Percentiles rank a stretch among this genome's conserved stretches.
phyloP scores from a whole-genome alignment of 2,113 vertebrate species.

The Verasper variegatus region DNA sequence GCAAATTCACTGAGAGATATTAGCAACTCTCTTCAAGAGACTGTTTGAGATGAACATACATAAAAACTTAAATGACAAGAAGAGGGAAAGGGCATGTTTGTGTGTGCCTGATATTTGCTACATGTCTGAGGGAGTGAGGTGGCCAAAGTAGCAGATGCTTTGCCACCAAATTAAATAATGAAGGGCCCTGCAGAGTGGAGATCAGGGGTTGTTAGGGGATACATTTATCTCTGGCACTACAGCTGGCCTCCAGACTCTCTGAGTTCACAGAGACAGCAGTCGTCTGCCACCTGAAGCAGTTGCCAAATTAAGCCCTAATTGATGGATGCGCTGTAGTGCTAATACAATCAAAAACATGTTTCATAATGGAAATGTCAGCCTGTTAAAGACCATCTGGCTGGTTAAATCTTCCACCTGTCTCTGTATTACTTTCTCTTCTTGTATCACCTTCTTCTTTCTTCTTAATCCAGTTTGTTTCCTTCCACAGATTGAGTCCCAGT shows the following conservation, averaged over 20 bases:
- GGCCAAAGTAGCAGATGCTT: conserved; percentile 46
- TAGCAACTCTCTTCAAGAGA: too few species aligned
- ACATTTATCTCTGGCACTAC: conserved; percentile 41
- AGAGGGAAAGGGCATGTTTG: background rate
- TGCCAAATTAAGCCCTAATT: conserved; percentile 29
- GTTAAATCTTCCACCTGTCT: background rate
- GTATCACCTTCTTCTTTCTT: conserved; percentile 46
- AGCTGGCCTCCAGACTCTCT: conserved; percentile 35
- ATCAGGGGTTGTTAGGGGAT: conserved; percentile 29
- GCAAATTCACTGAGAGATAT: too few species aligned
- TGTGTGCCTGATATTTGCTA: background rate
- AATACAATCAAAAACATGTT: conserved; percentile 42
- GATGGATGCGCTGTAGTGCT: conserved; percentile 47
- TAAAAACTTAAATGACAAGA: too few species aligned
- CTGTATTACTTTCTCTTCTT: background rate
- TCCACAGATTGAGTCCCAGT: conserved; percentile 90
- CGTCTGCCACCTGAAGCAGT: background rate
- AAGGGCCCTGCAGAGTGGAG: conserved; percentile 28
- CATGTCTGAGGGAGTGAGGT: conserved; percentile 15
- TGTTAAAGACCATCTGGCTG: conserved; percentile 26
- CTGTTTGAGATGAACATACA: too few species aligned
- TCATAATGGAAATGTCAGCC: conserved; percentile 15
- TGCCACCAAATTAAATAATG: conserved; percentile 51
- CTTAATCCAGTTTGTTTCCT: conserved; percentile 51
- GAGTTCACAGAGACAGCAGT: conserved; percentile 51